These are phyloP conservation scores for Eupsilia transversa DNA, from an alignment of 2,888 invertebrate genomes.

Conservation along the genomic window DNA sequence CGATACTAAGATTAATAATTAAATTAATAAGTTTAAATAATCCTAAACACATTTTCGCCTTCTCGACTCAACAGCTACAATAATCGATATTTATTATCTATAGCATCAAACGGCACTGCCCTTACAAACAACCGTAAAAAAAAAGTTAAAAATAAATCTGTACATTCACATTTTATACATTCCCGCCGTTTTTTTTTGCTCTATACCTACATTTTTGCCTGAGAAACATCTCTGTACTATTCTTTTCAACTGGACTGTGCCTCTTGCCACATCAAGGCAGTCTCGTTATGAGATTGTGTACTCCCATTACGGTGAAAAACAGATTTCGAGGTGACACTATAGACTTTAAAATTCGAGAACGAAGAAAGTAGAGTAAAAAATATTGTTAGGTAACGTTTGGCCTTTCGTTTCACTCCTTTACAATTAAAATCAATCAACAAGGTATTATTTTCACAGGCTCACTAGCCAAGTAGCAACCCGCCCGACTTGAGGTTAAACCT, in stretches of 20 bases:
- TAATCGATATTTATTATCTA: constrained; percentile 40
- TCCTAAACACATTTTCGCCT: constrained; percentile 41
- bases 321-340: not conserved
- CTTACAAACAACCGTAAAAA: constrained; percentile 40
- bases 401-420: constrained; percentile 9
- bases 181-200: constrained; percentile 34
- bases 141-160: constrained; percentile 17
- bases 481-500: too few species aligned
- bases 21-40: not conserved
- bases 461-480: too few species aligned
- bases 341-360: not conserved
- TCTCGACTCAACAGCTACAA: constrained; percentile 35
- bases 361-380: not conserved
- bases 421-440: not conserved
- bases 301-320: not conserved
- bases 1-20: not conserved
- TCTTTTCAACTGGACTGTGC: constrained; percentile 37
- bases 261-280: constrained; percentile 5
- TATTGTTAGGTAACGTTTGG: too few species aligned
- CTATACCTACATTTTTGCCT: constrained; percentile 38
- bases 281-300: constrained; percentile 23
- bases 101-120: constrained; percentile 51
- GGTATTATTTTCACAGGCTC: not conserved
- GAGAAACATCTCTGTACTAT: constrained; percentile 53
- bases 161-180: constrained; percentile 42